Conservation (phyloP, 1,140 invertebrate species). For the Hesperophylax magnus region DNA sequence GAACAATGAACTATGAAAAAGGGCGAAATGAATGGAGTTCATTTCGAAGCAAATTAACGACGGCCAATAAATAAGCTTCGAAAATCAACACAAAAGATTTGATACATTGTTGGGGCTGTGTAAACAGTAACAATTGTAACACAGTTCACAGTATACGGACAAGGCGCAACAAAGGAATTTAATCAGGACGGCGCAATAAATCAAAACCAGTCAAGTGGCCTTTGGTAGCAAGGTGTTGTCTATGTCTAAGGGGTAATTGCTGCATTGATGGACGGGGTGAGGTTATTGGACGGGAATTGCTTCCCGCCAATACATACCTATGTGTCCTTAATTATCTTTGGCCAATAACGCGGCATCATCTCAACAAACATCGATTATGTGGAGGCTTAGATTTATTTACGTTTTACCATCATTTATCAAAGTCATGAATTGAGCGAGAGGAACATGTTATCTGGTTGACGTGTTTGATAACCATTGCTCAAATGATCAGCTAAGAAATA, state of each 20-base stretch:
- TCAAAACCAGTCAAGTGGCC: conserved; percentile 52
- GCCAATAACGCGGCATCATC: conserved; percentile 21
- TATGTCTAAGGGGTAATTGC: conserved; percentile 34
- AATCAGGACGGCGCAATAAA: conserved; percentile 56
- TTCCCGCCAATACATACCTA: background rate
- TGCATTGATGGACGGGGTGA: conserved; percentile 1
- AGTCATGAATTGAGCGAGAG: conserved; percentile 26
- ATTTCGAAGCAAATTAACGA: conserved; percentile 56
- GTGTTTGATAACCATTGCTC: background rate
- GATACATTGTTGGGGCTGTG: conserved; percentile 43
- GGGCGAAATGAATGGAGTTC: conserved; percentile 53
- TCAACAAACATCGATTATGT: conserved; percentile 1
- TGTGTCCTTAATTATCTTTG: conserved; percentile 26
- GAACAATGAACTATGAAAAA: conserved; percentile 38
- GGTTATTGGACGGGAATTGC: conserved; percentile 34
- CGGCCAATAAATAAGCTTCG: conserved; percentile 51
- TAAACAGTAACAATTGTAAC: background rate
- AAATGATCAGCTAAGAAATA: too few relatives aligned
- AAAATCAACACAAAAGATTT: conserved; percentile 47
- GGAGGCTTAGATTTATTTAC: conserved; percentile 16
- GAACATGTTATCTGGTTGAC: background rate
- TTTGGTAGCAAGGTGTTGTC: conserved; percentile 18
- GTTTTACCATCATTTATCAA: conserved; percentile 20
- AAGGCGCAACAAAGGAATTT: conserved; percentile 56
- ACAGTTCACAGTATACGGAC: conserved; percentile 7